phyloP scores from a whole-genome alignment of 2,113 vertebrate genomes.

The Vireo altiloquus region DNA sequence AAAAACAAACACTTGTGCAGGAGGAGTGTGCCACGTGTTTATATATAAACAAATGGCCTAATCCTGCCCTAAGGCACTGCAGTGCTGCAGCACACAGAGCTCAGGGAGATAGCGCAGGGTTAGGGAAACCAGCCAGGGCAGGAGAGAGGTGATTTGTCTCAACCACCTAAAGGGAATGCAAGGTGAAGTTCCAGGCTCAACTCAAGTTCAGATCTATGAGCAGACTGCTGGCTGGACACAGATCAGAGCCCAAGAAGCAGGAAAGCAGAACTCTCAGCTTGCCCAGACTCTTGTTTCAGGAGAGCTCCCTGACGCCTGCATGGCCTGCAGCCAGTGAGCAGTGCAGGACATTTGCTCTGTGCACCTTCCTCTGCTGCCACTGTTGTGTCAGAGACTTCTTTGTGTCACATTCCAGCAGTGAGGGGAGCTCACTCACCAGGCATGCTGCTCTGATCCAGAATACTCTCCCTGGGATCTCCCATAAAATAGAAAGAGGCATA shows the following conservation, averaged over 20 bases:
- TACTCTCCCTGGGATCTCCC: background rate
- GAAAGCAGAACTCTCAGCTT: background rate
- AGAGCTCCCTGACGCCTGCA: background rate
- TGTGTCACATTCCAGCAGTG: background rate
- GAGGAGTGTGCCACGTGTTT: conserved; percentile 77
- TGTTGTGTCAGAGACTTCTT: accelerated
- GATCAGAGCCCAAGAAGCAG: background rate
- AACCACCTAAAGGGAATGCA: background rate
- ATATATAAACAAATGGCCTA: conserved; percentile 70
- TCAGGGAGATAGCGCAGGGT: background rate
- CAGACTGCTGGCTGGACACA: background rate
- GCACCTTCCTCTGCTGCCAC: background rate
- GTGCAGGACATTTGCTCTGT: accelerated
- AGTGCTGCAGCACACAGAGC: background rate
- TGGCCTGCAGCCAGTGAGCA: background rate
- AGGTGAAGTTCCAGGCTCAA: conserved; percentile 9
- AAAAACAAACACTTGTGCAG: conserved; percentile 60
- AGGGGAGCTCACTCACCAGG: background rate
- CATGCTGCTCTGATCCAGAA: background rate
- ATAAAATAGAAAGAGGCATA: background rate
- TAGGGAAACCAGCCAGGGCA: background rate
- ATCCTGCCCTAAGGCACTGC: conserved; percentile 64
- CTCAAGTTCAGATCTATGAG: background rate
- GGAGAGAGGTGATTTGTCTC: conserved; percentile 6
- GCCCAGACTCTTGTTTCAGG: background rate